Evolutionary conservation across 53 echinoderm and acorn worm species (phyloP).

Genomic region (Stichopus horrens): DNA sequence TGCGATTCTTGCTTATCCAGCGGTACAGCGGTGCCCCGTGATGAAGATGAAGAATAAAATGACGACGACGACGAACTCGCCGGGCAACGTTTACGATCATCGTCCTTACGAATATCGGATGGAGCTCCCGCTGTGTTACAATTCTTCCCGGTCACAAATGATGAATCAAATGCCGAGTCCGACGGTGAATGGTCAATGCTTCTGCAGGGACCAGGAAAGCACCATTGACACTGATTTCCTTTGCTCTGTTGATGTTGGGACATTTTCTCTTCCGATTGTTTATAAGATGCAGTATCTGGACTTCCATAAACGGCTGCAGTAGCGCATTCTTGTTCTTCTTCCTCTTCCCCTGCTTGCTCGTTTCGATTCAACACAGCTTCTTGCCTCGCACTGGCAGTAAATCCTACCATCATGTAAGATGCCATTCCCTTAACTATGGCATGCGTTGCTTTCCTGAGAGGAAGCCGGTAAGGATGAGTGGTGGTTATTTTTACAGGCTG

Average conservation of each 20-base stretch:
- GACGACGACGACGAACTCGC: neutral
- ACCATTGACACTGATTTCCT: neutral
- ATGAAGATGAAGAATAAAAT: too few species aligned
- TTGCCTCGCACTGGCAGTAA: constrained; percentile 27
- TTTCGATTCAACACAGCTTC: neutral
- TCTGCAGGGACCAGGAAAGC: neutral
- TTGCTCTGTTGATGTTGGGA: neutral
- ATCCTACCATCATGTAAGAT: constrained; percentile 24
- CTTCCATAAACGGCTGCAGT: neutral
- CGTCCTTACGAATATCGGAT: neutral
- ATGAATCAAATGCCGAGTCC: neutral
- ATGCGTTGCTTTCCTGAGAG: too few species aligned
- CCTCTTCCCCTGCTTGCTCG: neutral
- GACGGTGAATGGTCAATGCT: neutral
- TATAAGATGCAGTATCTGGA: constrained; percentile 5
- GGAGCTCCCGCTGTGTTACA: neutral
- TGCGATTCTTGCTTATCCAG: neutral
- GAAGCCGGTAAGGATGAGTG: too few species aligned
- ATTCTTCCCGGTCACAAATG: constrained; percentile 7
- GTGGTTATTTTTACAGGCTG: too few species aligned
- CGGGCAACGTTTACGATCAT: neutral
- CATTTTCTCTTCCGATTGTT: constrained; percentile 14
- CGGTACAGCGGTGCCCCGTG: neutral
- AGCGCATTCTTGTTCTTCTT: neutral
- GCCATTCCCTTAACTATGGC: constrained; percentile 18